phyloP scores from a whole-genome alignment of 2,113 vertebrate genomes.

The Elephantulus edwardii region DNA sequence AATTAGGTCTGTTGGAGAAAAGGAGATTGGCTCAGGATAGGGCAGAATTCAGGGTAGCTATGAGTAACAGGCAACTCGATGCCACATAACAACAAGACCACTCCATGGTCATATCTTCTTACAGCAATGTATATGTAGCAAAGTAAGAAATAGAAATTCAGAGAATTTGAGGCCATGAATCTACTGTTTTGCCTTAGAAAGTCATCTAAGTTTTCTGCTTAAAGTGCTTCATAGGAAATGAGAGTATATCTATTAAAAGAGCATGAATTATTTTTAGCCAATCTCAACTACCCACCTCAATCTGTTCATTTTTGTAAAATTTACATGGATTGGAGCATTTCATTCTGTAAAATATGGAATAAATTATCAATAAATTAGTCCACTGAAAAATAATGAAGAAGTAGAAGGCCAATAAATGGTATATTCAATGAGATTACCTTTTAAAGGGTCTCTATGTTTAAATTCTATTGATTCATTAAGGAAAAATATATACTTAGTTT shows the following conservation, averaged over 20 bases:
- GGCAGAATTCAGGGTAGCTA: too few relatives aligned
- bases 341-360: slow-evolving; percentile 34
- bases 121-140: neutral
- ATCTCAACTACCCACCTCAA: slow-evolving; percentile 56
- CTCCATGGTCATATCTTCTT: neutral
- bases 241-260: slow-evolving; percentile 52
- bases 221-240: slow-evolving; percentile 21
- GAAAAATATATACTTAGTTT: neutral
- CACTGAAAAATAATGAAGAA: slow-evolving; percentile 40
- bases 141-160: neutral
- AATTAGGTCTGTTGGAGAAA: too few relatives aligned
- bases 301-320: slow-evolving; percentile 62
- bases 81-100: too few relatives aligned
- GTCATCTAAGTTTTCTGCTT: slow-evolving; percentile 17
- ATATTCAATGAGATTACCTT: slow-evolving; percentile 19
- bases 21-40: too few relatives aligned
- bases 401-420: neutral
- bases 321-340: slow-evolving; percentile 43
- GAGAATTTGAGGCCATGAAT: neutral
- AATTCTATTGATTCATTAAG: slow-evolving; percentile 43
- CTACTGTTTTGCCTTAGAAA: slow-evolving; percentile 17
- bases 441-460: slow-evolving; percentile 14
- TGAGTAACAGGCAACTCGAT: too few relatives aligned
- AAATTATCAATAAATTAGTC: slow-evolving; percentile 41
- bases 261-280: slow-evolving; percentile 52